A percentile compares a stretch with the other conserved stretches of the same genome.
Conservation (phyloP, 1,140 invertebrate species). For the Bicyclus anynana region DNA sequence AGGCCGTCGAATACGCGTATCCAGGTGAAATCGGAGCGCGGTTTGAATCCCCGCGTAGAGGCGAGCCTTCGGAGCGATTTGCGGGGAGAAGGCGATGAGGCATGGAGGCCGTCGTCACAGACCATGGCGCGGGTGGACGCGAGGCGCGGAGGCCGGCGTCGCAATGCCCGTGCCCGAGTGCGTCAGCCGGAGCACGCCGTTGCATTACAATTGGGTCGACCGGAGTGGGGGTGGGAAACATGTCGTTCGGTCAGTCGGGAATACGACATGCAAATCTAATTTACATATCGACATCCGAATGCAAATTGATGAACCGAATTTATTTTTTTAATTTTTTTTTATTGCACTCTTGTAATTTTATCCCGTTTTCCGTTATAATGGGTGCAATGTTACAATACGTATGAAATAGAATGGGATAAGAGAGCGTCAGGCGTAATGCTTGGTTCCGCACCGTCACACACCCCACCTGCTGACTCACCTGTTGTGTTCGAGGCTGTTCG, state of each 20-base stretch:
- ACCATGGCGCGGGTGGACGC: slow-evolving; percentile 65
- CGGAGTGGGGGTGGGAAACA: slow-evolving; percentile 71
- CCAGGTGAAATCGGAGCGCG: slow-evolving; percentile 71
- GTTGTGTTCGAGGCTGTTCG: slow-evolving; percentile 37
- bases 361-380: background rate
- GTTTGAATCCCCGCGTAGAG: slow-evolving; percentile 77
- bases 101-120: slow-evolving; percentile 58
- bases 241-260: slow-evolving; percentile 67
- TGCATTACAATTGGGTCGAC: slow-evolving; percentile 70
- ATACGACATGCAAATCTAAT: slow-evolving; percentile 53
- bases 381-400: slow-evolving; percentile 1
- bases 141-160: slow-evolving; percentile 50
- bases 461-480: slow-evolving; percentile 73
- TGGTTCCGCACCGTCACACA: slow-evolving; percentile 58
- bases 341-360: background rate
- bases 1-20: slow-evolving; percentile 80
- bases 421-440: slow-evolving; percentile 27
- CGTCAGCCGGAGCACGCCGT: slow-evolving; percentile 50
- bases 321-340: background rate
- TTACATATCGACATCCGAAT: slow-evolving; percentile 9
- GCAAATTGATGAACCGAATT: background rate
- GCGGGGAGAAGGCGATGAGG: slow-evolving; percentile 56
- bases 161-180: slow-evolving; percentile 47
- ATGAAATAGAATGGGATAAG: slow-evolving; percentile 24
- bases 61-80: slow-evolving; percentile 76